These are phyloP conservation scores for Gambusia holbrooki DNA, from an alignment of 2,113 vertebrate genomes.

Conservation along the genomic window DNA sequence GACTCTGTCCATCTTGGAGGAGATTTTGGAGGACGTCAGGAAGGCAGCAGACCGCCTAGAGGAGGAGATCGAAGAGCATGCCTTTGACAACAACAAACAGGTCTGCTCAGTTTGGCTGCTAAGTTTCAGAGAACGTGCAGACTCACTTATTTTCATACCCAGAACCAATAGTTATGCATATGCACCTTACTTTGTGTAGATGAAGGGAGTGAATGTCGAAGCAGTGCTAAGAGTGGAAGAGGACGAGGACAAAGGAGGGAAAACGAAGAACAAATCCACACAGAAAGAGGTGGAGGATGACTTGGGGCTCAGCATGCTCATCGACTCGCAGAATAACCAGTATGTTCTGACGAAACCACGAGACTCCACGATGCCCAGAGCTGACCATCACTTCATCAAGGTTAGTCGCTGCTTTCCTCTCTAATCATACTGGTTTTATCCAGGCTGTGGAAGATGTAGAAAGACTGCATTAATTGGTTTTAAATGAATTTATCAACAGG, in stretches of 20 bases:
- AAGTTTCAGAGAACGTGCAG: background rate
- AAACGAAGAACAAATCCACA: constrained; percentile 88
- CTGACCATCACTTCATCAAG: constrained; percentile 97
- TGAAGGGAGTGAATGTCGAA: constrained; percentile 96
- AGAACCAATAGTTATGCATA: background rate
- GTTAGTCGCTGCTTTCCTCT: constrained; percentile 49
- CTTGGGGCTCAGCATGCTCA: constrained; percentile 96
- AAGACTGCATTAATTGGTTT: background rate
- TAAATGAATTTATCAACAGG: constrained; percentile 73
- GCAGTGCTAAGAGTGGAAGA: constrained; percentile 95
- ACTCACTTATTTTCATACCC: fast-evolving
- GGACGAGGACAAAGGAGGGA: constrained; percentile 85
- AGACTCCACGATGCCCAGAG: constrained; percentile 94
- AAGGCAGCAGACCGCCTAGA: constrained; percentile 94
- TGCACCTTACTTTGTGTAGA: constrained; percentile 66
- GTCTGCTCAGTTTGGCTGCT: constrained; percentile 67
- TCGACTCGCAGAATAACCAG: constrained; percentile 98
- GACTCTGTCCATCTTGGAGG: constrained; percentile 93
- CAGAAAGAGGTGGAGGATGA: constrained; percentile 85
- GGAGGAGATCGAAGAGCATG: constrained; percentile 95
- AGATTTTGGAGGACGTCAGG: constrained; percentile 94
- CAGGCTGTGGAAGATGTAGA: background rate
- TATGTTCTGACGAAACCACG: constrained; percentile 95
- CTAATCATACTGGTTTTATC: background rate
- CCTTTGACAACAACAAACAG: constrained; percentile 95